Evolutionary conservation across 2,113 vertebrate genomes (phyloP), one percentile per base, ranked within the genome.

Genomic region (Osmerus mordax): DNA sequence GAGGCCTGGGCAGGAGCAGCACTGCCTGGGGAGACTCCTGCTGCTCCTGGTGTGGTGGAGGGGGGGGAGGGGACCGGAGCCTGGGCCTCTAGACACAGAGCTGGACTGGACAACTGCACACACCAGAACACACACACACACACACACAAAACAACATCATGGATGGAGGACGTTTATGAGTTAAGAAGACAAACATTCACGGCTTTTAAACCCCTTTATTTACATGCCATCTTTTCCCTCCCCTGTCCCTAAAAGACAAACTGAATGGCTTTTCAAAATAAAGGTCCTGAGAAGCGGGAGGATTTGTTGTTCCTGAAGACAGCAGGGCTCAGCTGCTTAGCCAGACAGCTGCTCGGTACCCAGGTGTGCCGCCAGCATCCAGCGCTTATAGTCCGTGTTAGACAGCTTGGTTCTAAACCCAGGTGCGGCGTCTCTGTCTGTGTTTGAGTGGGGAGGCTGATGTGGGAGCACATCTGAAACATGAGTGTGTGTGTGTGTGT

Each of bases 1-100:
- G 84, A 78, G 25, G 74, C 81, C 72, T 84, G 86, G 76, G 74
- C 76, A 21, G 19, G 28, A 47, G 56, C 56, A 70, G 70, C 69
- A 76, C 81, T 73, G 76, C 72, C 73, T 55, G 79, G 80, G 77
- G 85, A 81, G 76, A 75, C 81, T 81, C 81, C 85, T 75, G 82
- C 80, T 75, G 25, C 53, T 16, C 41, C 36, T 12, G 65, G n/a
- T 19, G 73, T 72, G 76, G 78, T 80, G 28, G 77, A 81, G 64
- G 78, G 78, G 78, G 78, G 81, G 70, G 47, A 78, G 74, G 83
- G 72, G 71, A 70, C 76, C 82, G 83, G 84, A 79, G 64, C 81
- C 77, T 74, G 87, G 80, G 77, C 82, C 88, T 79, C 88, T 89
- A 78, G 76, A 85, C 16, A 64, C 25, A 18, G 14, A 18, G 62